phyloP scores from a whole-genome alignment of 2,797 vertebrate genomes.

The Sternotherus odoratus region DNA sequence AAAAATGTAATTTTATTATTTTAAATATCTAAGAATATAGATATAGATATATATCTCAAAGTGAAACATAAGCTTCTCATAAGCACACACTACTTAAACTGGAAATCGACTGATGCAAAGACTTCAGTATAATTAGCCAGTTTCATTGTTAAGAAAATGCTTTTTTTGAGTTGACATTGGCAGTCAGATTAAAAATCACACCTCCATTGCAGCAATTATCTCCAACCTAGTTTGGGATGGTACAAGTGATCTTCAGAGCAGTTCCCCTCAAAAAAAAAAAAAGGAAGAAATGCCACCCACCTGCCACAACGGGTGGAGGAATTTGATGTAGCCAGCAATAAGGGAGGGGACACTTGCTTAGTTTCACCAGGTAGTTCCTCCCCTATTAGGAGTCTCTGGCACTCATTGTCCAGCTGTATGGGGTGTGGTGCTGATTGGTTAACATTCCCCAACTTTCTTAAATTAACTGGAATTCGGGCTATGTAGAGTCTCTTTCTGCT shows the following conservation, averaged over 20 bases:
- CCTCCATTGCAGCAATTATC: constrained; percentile 68
- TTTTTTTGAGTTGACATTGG: constrained; percentile 79
- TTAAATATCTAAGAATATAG: constrained; percentile 59
- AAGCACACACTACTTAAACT: constrained; percentile 75
- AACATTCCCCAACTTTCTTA: too few relatives aligned
- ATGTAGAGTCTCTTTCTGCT: too few relatives aligned
- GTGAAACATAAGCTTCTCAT: constrained; percentile 78
- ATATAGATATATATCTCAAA: constrained; percentile 67
- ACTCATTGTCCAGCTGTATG: too few relatives aligned
- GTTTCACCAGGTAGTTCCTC: neutral
- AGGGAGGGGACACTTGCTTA: neutral
- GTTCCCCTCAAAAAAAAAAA: constrained; percentile 77
- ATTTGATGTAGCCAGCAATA: neutral
- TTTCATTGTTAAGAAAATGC: constrained; percentile 70
- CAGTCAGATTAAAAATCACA: constrained; percentile 64
- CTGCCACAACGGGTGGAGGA: neutral
- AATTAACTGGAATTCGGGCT: too few relatives aligned
- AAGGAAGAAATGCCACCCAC: constrained; percentile 8
- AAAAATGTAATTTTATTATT: constrained; percentile 59
- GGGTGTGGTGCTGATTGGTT: too few relatives aligned
- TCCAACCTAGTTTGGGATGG: constrained; percentile 66
- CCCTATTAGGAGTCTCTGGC: neutral
- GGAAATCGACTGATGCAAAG: constrained; percentile 63
- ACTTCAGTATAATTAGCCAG: constrained; percentile 67
- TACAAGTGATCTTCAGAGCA: constrained; percentile 77